phyloP scores from a whole-genome alignment of 2,113 vertebrate species.

The Xiphorhynchus elegans region DNA sequence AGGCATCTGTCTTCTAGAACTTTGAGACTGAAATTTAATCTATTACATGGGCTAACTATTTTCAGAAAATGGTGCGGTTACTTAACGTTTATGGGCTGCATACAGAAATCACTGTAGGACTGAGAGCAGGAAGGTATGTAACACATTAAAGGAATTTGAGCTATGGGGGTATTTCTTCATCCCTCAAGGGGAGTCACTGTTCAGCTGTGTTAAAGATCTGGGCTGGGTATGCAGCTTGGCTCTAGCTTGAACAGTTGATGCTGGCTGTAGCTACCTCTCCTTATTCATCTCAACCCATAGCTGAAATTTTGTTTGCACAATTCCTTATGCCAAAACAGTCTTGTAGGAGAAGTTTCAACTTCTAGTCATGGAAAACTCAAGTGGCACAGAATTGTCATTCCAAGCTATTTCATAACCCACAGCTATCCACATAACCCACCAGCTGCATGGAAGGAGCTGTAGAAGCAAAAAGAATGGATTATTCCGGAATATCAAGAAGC shows the following conservation, averaged over 20 bases:
- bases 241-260: background rate
- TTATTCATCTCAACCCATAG: background rate
- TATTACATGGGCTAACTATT: background rate
- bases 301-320: background rate
- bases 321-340: background rate
- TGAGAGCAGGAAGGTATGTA: background rate
- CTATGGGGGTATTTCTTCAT: background rate
- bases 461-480: background rate
- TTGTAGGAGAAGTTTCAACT: background rate
- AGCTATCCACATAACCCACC: background rate
- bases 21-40: background rate
- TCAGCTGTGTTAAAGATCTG: background rate
- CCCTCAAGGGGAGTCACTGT: background rate
- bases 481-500: background rate
- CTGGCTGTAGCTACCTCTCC: background rate
- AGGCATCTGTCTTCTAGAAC: background rate
- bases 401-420: conserved; percentile 5
- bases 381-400: background rate
- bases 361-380: background rate
- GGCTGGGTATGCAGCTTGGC: background rate
- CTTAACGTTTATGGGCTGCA: background rate
- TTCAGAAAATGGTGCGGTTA: background rate
- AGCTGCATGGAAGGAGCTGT: background rate
- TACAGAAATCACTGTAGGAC: background rate
- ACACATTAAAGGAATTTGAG: background rate